Base-by-base conservation (phyloP, 2,797 vertebrate species). In the Triplophysa bombifrons region DNA sequence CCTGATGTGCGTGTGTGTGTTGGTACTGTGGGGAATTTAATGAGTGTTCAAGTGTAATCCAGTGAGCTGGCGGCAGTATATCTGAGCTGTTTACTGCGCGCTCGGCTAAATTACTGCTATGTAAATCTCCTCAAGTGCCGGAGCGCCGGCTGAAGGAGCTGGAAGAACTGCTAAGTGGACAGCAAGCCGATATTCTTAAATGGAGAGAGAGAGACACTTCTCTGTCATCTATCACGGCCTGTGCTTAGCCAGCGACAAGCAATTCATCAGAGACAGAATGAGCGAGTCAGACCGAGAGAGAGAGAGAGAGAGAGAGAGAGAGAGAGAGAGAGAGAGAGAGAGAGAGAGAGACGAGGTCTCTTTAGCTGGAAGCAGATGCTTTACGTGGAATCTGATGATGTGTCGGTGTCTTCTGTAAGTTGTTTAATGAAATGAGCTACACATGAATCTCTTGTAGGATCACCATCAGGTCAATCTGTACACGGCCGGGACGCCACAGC, bases 41-140 rank as follows among this genome's bases (percentile, higher is more conserved):
- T 91, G 90, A 91, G 84, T 85, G 88, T 91, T 92, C 88, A 89
- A 91, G 93, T 91, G 90, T 88, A 92, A 93, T 93, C 90, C 91
- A 87, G 89, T 80, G 86, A 74, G 81, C 81, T 78, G 87, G 19
- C 20, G 19, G 56, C 84, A 56, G 87, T 93, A 91, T 87, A 92
- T 93, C 91, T 89, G 80, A n/a, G 84, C 89, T 64, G 89, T 92
- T 93, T 93, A 93, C 92, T 86, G 88, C 88, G 85, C 81, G 85
- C 83, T 83, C 84, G 60, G 82, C 90, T 91, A 93, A 93, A 90
- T 91, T 89, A 92, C 91, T 89, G 91, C 90, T 89, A 92, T 93
- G 92, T 93, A 93, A 94, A 94, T 94, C 91, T 92, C 87, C 87
- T 80, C 80, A 90, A 92, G 88, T 90, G 88, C 92, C 84, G 91